phyloP scores from a whole-genome alignment of 2,888 invertebrate genomes.

The Hydrotaea cyrtoneurina region DNA sequence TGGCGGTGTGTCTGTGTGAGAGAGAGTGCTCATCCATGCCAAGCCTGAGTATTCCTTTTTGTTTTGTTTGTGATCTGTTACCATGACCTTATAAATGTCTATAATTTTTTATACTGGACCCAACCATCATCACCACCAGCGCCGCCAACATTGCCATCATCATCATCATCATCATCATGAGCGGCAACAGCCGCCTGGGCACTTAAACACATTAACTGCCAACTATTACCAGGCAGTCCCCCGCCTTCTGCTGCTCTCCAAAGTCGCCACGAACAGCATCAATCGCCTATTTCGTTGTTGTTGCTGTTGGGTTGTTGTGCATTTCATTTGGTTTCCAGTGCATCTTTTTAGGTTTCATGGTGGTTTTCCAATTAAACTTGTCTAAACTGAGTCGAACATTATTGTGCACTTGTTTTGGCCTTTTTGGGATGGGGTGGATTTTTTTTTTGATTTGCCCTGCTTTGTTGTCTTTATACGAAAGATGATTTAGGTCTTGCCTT shows the following conservation, averaged over 20 bases:
- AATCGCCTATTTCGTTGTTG: too few relatives aligned
- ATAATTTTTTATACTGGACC: not conserved
- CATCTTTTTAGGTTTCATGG: slow-evolving; percentile 1
- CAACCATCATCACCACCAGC: too few relatives aligned
- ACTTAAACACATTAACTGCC: slow-evolving; percentile 49
- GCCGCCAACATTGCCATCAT: too few relatives aligned
- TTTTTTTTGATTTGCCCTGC: not conserved
- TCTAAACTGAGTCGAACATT: slow-evolving; percentile 17
- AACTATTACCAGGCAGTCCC: not conserved
- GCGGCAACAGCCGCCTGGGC: not conserved
- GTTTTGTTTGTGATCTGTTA: slow-evolving; percentile 57
- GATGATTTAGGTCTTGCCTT: not conserved
- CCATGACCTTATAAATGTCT: slow-evolving; percentile 65
- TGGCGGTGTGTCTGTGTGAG: too few relatives aligned
- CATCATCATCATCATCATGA: not conserved
- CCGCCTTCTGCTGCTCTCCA: too few relatives aligned
- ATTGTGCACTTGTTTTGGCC: slow-evolving; percentile 53
- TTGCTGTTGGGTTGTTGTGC: not conserved
- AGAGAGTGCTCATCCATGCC: not conserved
- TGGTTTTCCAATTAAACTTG: not conserved
- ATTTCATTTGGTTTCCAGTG: slow-evolving; percentile 41
- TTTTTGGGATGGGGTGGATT: slow-evolving; percentile 25
- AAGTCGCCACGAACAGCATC: too few relatives aligned
- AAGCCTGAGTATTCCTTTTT: slow-evolving; percentile 48
- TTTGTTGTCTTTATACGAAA: not conserved